Conservation (phyloP, 2,888 invertebrate species). For the Orchesella flavescens region DNA sequence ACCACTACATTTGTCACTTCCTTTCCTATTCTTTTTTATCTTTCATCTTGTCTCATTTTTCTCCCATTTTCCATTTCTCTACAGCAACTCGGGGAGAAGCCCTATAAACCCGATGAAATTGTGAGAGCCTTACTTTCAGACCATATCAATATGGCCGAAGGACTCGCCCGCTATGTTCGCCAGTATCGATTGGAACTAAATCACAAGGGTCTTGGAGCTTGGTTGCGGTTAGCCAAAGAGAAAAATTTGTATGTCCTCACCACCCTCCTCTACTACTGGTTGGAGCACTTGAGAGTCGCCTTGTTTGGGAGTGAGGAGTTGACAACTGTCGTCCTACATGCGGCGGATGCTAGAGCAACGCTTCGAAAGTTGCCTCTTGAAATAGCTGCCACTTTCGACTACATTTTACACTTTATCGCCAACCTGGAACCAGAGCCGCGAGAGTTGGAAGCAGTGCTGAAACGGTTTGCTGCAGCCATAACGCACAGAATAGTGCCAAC, state of each 20-base stretch:
- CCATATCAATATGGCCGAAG: slow-evolving; percentile 78
- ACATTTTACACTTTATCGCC: slow-evolving; percentile 71
- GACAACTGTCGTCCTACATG: slow-evolving; percentile 79
- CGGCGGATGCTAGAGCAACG: slow-evolving; percentile 79
- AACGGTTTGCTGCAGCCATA: slow-evolving; percentile 70
- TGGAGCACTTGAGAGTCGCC: slow-evolving; percentile 83
- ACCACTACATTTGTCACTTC: background rate
- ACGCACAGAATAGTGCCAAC: slow-evolving; percentile 71
- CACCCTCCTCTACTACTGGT: slow-evolving; percentile 83
- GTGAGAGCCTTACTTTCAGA: slow-evolving; percentile 79
- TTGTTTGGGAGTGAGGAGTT: slow-evolving; percentile 81
- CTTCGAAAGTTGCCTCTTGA: slow-evolving; percentile 74
- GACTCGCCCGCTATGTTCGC: slow-evolving; percentile 73
- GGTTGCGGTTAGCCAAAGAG: slow-evolving; percentile 81
- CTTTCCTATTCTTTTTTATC: slow-evolving; percentile 15
- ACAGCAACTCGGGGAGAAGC: slow-evolving; percentile 61
- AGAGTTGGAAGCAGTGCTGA: slow-evolving; percentile 64
- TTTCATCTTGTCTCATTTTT: background rate
- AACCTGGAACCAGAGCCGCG: slow-evolving; percentile 66
- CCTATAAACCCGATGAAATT: slow-evolving; percentile 72
- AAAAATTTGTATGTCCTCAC: slow-evolving; percentile 79
- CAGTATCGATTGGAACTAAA: slow-evolving; percentile 80
- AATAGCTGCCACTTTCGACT: slow-evolving; percentile 68
- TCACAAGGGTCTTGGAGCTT: slow-evolving; percentile 78
- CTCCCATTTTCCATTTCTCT: background rate